Evolutionary conservation across 1,140 invertebrate species (phyloP).

Genomic region (Pseudoatta argentina): DNA sequence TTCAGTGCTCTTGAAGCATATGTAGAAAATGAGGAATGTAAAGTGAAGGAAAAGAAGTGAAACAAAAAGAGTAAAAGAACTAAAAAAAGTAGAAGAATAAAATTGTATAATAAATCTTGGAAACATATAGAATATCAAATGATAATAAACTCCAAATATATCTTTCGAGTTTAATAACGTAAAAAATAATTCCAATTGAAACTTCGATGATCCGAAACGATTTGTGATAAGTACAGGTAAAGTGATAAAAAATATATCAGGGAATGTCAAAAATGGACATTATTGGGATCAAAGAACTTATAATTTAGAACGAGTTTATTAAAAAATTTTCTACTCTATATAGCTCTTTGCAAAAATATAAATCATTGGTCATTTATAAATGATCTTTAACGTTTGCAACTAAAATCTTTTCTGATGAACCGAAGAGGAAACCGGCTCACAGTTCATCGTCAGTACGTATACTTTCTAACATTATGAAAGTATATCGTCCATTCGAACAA

Average conservation of each 20-base stretch:
- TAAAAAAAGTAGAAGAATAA: slow-evolving; percentile 30
- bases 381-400: slow-evolving; percentile 15
- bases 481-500: slow-evolving; percentile 52
- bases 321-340: neutral
- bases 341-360: slow-evolving; percentile 15
- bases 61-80: slow-evolving; percentile 41
- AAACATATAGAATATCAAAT: slow-evolving; percentile 18
- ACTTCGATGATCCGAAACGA: slow-evolving; percentile 13
- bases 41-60: slow-evolving; percentile 21
- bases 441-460: slow-evolving; percentile 26
- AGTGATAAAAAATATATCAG: neutral
- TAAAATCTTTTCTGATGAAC: slow-evolving; percentile 24
- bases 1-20: neutral
- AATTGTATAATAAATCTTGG: neutral
- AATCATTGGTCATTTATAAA: slow-evolving; percentile 16
- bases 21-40: slow-evolving; percentile 22
- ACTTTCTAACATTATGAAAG: slow-evolving; percentile 61
- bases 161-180: neutral
- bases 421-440: slow-evolving; percentile 20
- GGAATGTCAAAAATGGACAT: slow-evolving; percentile 9
- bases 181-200: slow-evolving; percentile 20
- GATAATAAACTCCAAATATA: slow-evolving; percentile 15
- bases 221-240: neutral
- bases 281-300: neutral
- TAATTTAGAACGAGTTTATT: slow-evolving; percentile 10